Conservation (phyloP, 1,140 invertebrate genomes). For the Euura saliciscinereae region DNA sequence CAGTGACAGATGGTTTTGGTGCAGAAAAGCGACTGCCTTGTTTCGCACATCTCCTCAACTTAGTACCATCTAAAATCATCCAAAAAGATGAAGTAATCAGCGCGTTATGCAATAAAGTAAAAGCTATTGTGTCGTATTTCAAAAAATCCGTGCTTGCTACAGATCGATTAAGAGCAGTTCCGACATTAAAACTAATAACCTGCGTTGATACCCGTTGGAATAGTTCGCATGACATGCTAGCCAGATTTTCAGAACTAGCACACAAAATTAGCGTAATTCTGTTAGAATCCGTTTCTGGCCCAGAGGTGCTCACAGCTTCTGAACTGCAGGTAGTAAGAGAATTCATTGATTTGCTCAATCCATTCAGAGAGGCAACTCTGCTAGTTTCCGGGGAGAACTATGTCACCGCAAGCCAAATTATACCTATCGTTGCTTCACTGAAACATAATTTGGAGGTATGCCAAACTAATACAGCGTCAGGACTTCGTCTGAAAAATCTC, state of each 20-base stretch:
- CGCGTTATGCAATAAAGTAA: conserved; percentile 19
- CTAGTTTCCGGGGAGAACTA: conserved; percentile 35
- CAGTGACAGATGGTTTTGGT: conserved; percentile 26
- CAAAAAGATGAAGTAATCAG: not conserved
- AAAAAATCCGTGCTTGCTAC: conserved; percentile 19
- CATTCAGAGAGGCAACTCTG: conserved; percentile 34
- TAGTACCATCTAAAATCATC: conserved; percentile 25
- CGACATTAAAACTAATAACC: conserved; percentile 27
- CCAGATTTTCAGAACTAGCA: conserved; percentile 24
- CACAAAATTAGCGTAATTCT: not conserved
- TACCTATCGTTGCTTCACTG: not conserved
- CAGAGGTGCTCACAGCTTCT: conserved; percentile 17
- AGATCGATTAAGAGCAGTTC: conserved; percentile 13
- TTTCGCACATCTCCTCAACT: conserved; percentile 42
- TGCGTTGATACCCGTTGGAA: conserved; percentile 29
- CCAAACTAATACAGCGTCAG: not conserved
- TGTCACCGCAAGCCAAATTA: conserved; percentile 32
- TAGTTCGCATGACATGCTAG: conserved; percentile 26
- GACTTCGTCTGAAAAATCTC: not conserved
- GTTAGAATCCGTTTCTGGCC: not conserved
- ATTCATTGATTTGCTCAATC: conserved; percentile 29
- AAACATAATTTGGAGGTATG: not conserved
- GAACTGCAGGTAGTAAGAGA: conserved; percentile 28
- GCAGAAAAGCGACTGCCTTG: conserved; percentile 35
- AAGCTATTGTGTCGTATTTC: conserved; percentile 24